Percentiles rank a stretch among this genome's conserved stretches.
Evolutionary conservation across 1,140 invertebrate species (phyloP).

Genomic region (Megalopta genalis): DNA sequence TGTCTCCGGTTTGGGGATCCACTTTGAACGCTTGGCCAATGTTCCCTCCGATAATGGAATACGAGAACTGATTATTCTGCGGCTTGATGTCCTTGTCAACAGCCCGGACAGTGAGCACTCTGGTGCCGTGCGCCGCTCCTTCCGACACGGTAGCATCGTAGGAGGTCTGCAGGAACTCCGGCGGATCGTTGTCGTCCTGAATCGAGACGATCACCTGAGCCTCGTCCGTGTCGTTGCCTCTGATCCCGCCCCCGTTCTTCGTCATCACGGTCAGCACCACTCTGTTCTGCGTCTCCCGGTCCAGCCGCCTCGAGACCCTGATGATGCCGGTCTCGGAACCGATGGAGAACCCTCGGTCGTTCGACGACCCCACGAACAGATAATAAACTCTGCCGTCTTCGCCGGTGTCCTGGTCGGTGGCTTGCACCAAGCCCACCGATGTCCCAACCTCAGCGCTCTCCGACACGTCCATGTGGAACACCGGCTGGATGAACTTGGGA

Average conservation of each 20-base stretch:
- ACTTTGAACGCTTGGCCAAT: slow-evolving; percentile 91
- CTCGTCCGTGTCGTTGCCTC: slow-evolving; percentile 96
- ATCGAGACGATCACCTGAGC: slow-evolving; percentile 95
- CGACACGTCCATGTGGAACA: slow-evolving; percentile 96
- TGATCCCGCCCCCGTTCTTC: slow-evolving; percentile 95
- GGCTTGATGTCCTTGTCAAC: slow-evolving; percentile 94
- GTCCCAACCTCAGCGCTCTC: slow-evolving; percentile 94
- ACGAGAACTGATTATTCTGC: slow-evolving; percentile 95
- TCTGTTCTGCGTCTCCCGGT: slow-evolving; percentile 94
- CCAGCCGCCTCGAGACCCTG: slow-evolving; percentile 89
- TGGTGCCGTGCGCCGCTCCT: slow-evolving; percentile 85
- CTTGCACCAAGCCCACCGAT: slow-evolving; percentile 91
- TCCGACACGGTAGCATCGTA: slow-evolving; percentile 91
- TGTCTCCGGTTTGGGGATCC: slow-evolving; percentile 91
- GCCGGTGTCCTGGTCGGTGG: slow-evolving; percentile 95
- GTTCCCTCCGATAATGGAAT: slow-evolving; percentile 93
- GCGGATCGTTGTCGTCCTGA: slow-evolving; percentile 97
- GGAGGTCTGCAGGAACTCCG: slow-evolving; percentile 89
- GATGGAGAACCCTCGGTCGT: slow-evolving; percentile 94
- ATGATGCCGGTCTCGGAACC: slow-evolving; percentile 92
- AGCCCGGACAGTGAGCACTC: slow-evolving; percentile 90
- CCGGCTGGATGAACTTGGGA: slow-evolving; percentile 93
- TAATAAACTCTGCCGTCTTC: slow-evolving; percentile 95
- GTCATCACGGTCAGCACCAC: slow-evolving; percentile 95
- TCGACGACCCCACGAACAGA: slow-evolving; percentile 94